Percentiles rank a stretch among this genome's conserved stretches.
Conservation (phyloP, 2,113 vertebrate species). For the Dinomys branickii region DNA sequence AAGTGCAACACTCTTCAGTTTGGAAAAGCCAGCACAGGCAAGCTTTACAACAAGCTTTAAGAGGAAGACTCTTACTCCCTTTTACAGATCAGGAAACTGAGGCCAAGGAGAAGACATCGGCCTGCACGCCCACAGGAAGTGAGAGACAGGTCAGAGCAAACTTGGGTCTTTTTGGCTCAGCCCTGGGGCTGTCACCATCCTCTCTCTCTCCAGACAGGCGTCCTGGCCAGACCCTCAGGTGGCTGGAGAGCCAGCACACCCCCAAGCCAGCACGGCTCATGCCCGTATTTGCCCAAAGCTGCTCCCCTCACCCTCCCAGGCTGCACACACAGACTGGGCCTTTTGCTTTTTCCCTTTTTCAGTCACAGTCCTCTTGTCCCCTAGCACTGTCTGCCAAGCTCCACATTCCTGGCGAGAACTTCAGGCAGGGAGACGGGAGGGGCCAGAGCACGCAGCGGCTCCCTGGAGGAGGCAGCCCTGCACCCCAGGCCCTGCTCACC, state of each 20-base stretch:
- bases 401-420: constrained; percentile 65
- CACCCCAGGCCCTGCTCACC: constrained; percentile 85
- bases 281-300: constrained; percentile 85
- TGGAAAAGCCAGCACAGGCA: background rate
- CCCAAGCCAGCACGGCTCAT: constrained; percentile 52
- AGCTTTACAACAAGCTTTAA: background rate
- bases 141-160: background rate
- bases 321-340: background rate
- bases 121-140: no score
- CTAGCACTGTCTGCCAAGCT: constrained; percentile 73
- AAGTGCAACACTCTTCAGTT: background rate
- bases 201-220: background rate
- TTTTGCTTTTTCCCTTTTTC: constrained; percentile 87
- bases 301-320: constrained; percentile 53
- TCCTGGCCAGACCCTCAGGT: background rate
- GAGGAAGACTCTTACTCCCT: background rate
- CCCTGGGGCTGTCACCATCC: background rate
- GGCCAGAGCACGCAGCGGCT: background rate
- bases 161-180: background rate
- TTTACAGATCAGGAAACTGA: constrained; percentile 43
- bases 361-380: constrained; percentile 79
- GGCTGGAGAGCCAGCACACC: background rate
- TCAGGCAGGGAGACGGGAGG: background rate
- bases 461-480: background rate
- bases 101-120: background rate